These are phyloP conservation scores for Lagopus muta DNA, from an alignment of 2,113 vertebrate species.

Conservation along the genomic window DNA sequence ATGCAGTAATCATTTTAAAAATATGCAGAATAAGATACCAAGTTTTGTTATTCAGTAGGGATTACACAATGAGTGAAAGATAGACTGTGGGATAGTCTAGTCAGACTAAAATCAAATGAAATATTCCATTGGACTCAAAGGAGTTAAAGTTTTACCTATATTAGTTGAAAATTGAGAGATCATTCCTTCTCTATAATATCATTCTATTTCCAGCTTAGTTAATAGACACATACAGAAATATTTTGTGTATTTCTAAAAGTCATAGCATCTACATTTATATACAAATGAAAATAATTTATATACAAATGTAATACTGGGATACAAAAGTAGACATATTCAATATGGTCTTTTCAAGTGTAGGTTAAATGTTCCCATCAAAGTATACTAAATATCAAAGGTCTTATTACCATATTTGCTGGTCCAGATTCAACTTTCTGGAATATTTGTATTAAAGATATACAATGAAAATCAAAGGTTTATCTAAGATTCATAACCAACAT, in stretches of 20 bases:
- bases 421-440: background rate
- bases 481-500: background rate
- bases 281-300: background rate
- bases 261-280: background rate
- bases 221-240: background rate
- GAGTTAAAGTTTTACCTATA: background rate
- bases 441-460: background rate
- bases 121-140: background rate
- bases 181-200: background rate
- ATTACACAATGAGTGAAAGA: background rate
- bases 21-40: background rate
- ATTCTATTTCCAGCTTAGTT: background rate
- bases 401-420: background rate
- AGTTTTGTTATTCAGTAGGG: background rate
- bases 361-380: background rate
- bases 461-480: background rate
- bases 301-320: accelerated
- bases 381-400: background rate
- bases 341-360: background rate
- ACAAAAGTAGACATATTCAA: background rate
- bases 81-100: background rate
- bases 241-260: background rate
- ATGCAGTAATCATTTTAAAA: background rate
- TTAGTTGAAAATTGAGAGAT: background rate
- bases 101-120: background rate